These are phyloP conservation scores for Cygnus buccinator DNA, from an alignment of 2,113 vertebrate species.

Conservation along the genomic window DNA sequence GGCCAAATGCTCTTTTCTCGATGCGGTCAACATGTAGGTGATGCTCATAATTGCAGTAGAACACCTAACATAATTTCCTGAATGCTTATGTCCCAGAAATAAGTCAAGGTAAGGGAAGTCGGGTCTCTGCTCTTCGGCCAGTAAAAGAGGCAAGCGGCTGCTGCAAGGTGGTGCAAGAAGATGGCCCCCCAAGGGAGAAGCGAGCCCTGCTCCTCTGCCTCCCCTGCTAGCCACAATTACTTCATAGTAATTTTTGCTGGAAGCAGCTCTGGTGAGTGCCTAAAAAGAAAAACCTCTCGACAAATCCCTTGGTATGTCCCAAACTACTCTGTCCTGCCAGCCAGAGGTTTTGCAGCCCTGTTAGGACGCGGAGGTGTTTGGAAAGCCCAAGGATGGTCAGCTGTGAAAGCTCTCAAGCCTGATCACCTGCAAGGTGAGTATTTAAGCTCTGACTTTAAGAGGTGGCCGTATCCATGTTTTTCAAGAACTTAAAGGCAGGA, in stretches of 20 bases:
- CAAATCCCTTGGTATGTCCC: neutral
- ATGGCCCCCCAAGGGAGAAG: neutral
- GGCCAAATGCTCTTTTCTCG: neutral
- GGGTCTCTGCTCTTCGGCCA: neutral
- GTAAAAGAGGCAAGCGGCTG: neutral
- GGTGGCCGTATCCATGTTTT: fast-evolving
- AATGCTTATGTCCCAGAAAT: neutral
- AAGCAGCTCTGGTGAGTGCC: neutral
- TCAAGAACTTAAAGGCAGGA: neutral
- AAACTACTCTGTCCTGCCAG: neutral
- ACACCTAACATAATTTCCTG: neutral
- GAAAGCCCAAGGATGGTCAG: neutral
- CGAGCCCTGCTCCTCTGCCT: neutral
- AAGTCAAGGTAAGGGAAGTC: neutral
- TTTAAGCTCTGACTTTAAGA: neutral
- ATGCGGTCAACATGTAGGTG: neutral
- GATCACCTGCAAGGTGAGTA: neutral
- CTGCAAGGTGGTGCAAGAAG: neutral
- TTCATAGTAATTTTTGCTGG: neutral
- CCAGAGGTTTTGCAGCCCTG: neutral
- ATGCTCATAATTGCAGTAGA: neutral
- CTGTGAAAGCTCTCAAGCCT: neutral
- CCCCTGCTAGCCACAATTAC: neutral
- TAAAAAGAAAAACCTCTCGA: neutral
- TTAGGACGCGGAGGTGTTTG: neutral